Evolutionary conservation across 2,888 invertebrate species (phyloP).

Genomic region (Allolobophora icterica): DNA sequence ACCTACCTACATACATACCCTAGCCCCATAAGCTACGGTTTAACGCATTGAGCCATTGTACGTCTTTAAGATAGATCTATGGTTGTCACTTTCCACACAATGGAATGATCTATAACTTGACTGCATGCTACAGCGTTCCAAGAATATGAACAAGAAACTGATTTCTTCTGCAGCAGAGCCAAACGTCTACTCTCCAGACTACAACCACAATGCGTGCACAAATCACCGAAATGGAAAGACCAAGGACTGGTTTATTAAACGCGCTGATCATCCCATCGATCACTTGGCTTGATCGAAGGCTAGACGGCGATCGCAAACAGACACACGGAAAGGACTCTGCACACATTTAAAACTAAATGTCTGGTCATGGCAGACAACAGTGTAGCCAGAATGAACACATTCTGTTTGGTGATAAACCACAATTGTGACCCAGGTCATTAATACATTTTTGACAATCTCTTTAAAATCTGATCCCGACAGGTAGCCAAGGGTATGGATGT

Average conservation of each 20-base stretch:
- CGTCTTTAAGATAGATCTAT: neutral
- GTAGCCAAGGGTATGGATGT: no score
- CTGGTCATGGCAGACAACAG: neutral
- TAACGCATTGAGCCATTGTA: neutral
- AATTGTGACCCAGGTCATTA: neutral
- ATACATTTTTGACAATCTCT: neutral
- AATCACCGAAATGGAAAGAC: neutral
- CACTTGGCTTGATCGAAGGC: neutral
- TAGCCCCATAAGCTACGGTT: neutral
- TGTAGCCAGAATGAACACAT: neutral
- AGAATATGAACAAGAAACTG: neutral
- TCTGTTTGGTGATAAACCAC: neutral
- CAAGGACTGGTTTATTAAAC: neutral
- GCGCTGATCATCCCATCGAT: neutral
- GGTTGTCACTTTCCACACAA: neutral
- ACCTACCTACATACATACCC: no score
- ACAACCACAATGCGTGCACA: neutral
- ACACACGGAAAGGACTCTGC: neutral
- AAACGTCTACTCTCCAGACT: neutral
- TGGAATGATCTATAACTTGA: neutral
- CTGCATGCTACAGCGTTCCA: neutral
- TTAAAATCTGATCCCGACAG: no score
- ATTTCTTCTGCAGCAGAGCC: neutral
- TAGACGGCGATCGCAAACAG: neutral
- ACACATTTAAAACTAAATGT: neutral